Evolutionary conservation across 2,888 invertebrate species (phyloP).

Genomic region (Parasteatoda lunata): DNA sequence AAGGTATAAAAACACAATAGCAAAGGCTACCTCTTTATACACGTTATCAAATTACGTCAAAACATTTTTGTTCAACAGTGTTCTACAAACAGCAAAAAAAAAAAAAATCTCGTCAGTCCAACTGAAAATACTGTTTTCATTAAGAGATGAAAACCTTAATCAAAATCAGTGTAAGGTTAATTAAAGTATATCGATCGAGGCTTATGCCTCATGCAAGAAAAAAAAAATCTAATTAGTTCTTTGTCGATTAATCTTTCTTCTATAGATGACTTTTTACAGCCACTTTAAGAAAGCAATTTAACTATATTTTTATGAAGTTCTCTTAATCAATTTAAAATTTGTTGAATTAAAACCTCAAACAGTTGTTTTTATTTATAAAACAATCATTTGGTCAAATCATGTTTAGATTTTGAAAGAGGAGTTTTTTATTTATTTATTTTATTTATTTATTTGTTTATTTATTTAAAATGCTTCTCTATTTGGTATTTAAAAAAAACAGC

Average conservation of each 20-base stretch:
- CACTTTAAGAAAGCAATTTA: slow-evolving; percentile 9
- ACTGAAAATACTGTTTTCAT: slow-evolving; percentile 41
- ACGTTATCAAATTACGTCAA: slow-evolving; percentile 11
- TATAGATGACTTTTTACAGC: slow-evolving; percentile 8
- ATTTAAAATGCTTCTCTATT: too few relatives aligned
- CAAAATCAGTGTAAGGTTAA: slow-evolving; percentile 63
- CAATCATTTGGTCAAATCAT: too few relatives aligned
- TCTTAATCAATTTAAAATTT: too few relatives aligned
- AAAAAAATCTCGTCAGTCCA: background rate
- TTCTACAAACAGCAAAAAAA: slow-evolving; percentile 9
- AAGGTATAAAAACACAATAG: background rate
- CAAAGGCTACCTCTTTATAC: background rate
- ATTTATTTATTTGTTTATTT: too few relatives aligned
- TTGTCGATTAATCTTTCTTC: slow-evolving; percentile 47
- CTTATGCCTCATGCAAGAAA: slow-evolving; percentile 6
- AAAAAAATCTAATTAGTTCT: slow-evolving; percentile 58
- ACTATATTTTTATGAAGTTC: too few relatives aligned
- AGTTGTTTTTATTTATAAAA: too few relatives aligned
- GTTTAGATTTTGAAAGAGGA: too few relatives aligned
- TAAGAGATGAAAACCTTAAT: slow-evolving; percentile 65
- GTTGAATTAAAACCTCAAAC: too few relatives aligned
- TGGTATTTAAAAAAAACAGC: too few relatives aligned
- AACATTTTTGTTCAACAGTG: background rate
- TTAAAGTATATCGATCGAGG: slow-evolving; percentile 62
- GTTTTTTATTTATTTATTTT: too few relatives aligned